These are phyloP conservation scores for Ruditapes philippinarum DNA, from an alignment of 1,140 invertebrate species.

Conservation along the genomic window DNA sequence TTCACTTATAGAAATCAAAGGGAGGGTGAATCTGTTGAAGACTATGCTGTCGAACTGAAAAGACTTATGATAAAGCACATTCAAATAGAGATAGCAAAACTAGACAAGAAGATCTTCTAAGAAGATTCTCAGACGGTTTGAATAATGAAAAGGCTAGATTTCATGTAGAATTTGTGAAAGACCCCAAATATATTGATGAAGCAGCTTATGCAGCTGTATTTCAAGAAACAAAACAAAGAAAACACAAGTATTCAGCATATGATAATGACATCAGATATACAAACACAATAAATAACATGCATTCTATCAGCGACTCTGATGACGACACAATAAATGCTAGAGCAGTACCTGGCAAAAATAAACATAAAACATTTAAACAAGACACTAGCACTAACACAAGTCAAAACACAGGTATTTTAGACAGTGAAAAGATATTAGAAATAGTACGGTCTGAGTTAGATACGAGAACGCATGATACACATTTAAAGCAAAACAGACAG, in stretches of 20 bases:
- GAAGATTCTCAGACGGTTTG: conserved; percentile 52
- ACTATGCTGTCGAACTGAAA: conserved; percentile 67
- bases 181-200: conserved; percentile 56
- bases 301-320: background rate
- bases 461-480: background rate
- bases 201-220: conserved; percentile 40
- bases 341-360: conserved; percentile 31
- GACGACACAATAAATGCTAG: background rate
- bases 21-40: conserved; percentile 45
- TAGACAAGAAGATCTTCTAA: conserved; percentile 54
- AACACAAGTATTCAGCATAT: background rate
- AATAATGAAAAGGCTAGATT: conserved; percentile 44
- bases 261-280: background rate
- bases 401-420: background rate
- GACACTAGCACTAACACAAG: background rate
- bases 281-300: background rate
- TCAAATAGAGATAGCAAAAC: conserved; percentile 49
- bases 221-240: conserved; percentile 40
- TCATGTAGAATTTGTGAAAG: conserved; percentile 60
- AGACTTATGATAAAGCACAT: conserved; percentile 61
- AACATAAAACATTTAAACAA: background rate
- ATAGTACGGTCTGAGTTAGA: background rate
- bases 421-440: background rate
- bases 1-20: conserved; percentile 51
- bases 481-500: background rate